These are phyloP conservation scores for Actinia tenebrosa DNA, from an alignment of 64 coral and sea anemone genomes.

Conservation along the genomic window DNA sequence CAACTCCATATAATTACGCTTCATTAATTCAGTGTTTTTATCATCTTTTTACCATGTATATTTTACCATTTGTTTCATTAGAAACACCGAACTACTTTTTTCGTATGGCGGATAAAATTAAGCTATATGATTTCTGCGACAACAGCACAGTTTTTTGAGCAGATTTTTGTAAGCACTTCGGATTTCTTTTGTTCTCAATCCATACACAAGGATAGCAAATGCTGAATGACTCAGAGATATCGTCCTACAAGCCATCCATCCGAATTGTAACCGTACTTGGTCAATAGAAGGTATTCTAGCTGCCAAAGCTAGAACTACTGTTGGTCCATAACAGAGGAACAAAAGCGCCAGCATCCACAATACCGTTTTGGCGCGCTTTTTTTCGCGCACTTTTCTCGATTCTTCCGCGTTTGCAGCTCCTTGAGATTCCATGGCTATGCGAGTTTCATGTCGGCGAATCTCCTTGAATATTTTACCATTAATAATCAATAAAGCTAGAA, in stretches of 20 bases:
- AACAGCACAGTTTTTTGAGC: background rate
- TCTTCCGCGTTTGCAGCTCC: background rate
- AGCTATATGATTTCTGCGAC: background rate
- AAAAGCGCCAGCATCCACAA: background rate
- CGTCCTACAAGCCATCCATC: background rate
- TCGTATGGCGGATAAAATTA: too few species aligned
- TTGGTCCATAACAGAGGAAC: background rate
- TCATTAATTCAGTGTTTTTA: too few species aligned
- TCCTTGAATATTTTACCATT: background rate
- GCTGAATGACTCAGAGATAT: background rate
- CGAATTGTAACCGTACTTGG: background rate
- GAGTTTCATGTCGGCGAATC: background rate
- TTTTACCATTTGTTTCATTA: too few species aligned
- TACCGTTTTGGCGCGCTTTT: constrained; percentile 11
- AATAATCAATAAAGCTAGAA: background rate
- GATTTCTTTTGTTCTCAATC: background rate
- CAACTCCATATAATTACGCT: too few species aligned
- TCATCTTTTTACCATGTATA: too few species aligned
- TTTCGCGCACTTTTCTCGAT: background rate
- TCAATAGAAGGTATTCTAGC: background rate
- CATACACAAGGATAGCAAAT: background rate
- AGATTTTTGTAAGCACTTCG: background rate
- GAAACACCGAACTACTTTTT: too few species aligned
- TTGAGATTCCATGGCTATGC: background rate
- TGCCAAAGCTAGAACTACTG: background rate